phyloP scores from a whole-genome alignment of 2,113 vertebrate species.

The Ascaphus truei region DNA sequence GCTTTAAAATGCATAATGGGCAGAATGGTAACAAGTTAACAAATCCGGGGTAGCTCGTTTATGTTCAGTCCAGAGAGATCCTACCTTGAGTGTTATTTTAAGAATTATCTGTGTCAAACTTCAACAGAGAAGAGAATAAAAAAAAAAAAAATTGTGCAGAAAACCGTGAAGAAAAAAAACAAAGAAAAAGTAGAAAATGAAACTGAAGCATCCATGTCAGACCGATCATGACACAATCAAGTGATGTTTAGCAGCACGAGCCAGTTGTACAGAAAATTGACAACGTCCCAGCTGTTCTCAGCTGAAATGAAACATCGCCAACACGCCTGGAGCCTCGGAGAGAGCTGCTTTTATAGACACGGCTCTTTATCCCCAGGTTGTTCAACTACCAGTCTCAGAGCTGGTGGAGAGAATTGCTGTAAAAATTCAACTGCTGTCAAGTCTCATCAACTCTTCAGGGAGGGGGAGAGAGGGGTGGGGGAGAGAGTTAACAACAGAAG shows the following conservation, averaged over 20 bases:
- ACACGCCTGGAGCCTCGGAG: background rate
- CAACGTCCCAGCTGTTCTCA: conserved; percentile 17
- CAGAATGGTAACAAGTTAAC: no score
- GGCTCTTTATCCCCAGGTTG: background rate
- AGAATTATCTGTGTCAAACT: background rate
- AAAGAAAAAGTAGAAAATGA: background rate
- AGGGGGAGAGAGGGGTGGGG: no score
- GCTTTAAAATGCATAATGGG: no score
- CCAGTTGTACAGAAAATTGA: background rate
- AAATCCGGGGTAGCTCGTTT: no score
- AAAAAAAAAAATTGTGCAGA: background rate
- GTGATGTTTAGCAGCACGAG: background rate
- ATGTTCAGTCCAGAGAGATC: no score
- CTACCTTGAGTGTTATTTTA: no score
- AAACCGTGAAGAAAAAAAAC: background rate
- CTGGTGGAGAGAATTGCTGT: background rate
- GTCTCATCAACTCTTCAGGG: background rate
- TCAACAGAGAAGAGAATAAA: background rate
- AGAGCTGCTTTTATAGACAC: background rate
- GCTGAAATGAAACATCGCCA: background rate
- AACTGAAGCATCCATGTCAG: background rate
- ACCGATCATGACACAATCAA: background rate
- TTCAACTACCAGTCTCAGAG: background rate
- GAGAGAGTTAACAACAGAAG: no score
- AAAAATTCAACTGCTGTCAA: background rate